phyloP scores from a whole-genome alignment of 2,888 invertebrate genomes.

The Caradrina kadenii region DNA sequence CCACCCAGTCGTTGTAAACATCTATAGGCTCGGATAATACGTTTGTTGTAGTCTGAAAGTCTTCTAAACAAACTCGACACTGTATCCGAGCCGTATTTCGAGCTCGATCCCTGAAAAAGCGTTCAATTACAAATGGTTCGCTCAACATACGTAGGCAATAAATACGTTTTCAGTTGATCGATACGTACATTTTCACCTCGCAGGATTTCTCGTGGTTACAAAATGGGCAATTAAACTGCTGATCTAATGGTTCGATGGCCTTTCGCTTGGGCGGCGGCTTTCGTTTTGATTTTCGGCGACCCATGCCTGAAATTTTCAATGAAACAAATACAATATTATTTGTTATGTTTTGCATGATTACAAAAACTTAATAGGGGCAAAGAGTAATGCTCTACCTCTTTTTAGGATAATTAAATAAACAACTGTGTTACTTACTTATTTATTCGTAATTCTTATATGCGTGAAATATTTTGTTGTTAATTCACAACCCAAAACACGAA shows the following conservation, averaged over 20 bases:
- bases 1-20: conserved; percentile 99
- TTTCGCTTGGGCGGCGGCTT: conserved; percentile 99
- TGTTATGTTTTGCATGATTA: background rate
- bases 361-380: background rate
- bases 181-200: conserved; percentile 98
- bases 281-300: conserved; percentile 98
- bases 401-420: background rate
- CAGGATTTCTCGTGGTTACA: conserved; percentile 99
- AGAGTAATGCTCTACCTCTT: background rate
- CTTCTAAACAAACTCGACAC: conserved; percentile 98
- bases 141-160: conserved; percentile 7
- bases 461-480: conserved; percentile 17
- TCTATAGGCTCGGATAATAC: conserved; percentile 99
- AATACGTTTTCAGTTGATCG: background rate
- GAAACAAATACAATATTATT: background rate
- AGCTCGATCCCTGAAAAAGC: conserved; percentile 95
- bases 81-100: conserved; percentile 98
- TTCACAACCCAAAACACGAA: conserved; percentile 41
- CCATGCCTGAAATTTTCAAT: conserved; percentile 92
- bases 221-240: conserved; percentile 99
- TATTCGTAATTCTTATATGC: conserved; percentile 21
- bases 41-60: conserved; percentile 98
- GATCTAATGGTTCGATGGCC: conserved; percentile 97
- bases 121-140: conserved; percentile 7
- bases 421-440: conserved; percentile 33